Evolutionary conservation across 2,797 vertebrate species (phyloP).

Genomic region (Morelia viridis): DNA sequence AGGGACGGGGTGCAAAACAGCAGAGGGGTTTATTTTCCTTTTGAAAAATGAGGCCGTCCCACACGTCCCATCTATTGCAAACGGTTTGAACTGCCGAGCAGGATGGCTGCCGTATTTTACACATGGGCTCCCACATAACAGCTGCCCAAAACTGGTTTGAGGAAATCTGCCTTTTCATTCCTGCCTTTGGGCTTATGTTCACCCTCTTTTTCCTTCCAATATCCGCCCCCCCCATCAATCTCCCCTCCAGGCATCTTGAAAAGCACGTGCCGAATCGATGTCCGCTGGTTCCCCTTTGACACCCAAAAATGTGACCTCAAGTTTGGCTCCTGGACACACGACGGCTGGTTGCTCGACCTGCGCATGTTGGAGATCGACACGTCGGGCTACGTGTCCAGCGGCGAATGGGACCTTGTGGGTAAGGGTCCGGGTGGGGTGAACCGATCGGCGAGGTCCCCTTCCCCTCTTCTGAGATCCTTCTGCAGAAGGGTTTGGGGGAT

Average conservation of each 20-base stretch:
- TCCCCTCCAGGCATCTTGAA: slow-evolving; percentile 12
- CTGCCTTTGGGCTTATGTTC: not conserved
- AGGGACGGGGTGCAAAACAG: not conserved
- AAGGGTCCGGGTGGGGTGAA: not conserved
- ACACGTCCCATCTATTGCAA: not conserved
- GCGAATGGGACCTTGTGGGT: slow-evolving; percentile 37
- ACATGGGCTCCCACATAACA: rapidly evolving
- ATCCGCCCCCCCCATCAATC: not conserved
- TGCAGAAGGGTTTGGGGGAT: no score
- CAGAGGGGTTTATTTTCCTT: no score
- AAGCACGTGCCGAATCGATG: slow-evolving; percentile 85
- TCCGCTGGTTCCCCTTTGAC: slow-evolving; percentile 87
- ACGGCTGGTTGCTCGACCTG: slow-evolving; percentile 83
- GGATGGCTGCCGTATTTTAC: not conserved
- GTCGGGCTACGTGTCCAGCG: slow-evolving; percentile 58
- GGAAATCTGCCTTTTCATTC: not conserved
- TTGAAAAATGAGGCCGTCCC: not conserved
- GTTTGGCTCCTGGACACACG: slow-evolving; percentile 87
- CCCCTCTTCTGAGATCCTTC: rapidly evolving
- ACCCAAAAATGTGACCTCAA: slow-evolving; percentile 86
- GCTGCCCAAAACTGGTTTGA: not conserved
- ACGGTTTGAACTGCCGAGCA: not conserved
- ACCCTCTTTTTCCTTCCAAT: not conserved
- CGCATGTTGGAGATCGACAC: slow-evolving; percentile 84
- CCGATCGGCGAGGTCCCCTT: rapidly evolving